phyloP scores from a whole-genome alignment of 2,797 vertebrate species.

The Benthosema pterotum region DNA sequence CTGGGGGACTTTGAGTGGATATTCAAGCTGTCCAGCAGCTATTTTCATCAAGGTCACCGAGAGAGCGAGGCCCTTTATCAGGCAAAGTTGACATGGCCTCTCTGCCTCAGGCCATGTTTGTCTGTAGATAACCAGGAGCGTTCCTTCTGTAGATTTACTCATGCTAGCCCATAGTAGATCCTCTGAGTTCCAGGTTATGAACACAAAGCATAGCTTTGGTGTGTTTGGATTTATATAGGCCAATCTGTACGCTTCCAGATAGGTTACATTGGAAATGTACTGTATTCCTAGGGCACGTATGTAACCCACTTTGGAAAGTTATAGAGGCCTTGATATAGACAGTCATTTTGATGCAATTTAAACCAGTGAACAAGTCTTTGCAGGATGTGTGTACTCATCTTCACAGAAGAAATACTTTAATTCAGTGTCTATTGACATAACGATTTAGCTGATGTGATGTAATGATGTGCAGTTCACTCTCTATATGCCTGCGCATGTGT shows the following conservation, averaged over 20 bases:
- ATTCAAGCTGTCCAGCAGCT: slow-evolving; percentile 34
- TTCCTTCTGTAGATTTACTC: slow-evolving; percentile 32
- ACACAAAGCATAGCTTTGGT: slow-evolving; percentile 8
- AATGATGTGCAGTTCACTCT: background rate
- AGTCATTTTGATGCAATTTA: background rate
- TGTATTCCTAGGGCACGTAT: too few species aligned
- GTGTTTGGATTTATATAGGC: slow-evolving; percentile 1
- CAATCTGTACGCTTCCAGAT: too few species aligned
- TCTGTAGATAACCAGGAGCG: slow-evolving; percentile 33
- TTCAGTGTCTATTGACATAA: slow-evolving; percentile 3
- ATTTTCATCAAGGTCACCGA: slow-evolving; percentile 61
- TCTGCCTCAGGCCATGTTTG: slow-evolving; percentile 45
- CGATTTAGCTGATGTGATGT: background rate
- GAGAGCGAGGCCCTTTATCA: slow-evolving; percentile 40
- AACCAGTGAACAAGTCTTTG: background rate
- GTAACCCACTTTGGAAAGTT: too few species aligned
- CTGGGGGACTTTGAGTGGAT: slow-evolving; percentile 9
- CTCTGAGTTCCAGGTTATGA: slow-evolving; percentile 11
- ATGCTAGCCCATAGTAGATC: slow-evolving; percentile 18
- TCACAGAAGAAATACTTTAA: slow-evolving; percentile 7
- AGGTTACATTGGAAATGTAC: too few species aligned
- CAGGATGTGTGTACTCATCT: background rate
- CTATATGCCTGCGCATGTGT: background rate
- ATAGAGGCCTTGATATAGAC: too few species aligned
- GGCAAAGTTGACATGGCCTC: slow-evolving; percentile 43